These are phyloP conservation scores for Lordiphosa stackelbergi DNA, from an alignment of 1,140 invertebrate species.

Conservation along the genomic window DNA sequence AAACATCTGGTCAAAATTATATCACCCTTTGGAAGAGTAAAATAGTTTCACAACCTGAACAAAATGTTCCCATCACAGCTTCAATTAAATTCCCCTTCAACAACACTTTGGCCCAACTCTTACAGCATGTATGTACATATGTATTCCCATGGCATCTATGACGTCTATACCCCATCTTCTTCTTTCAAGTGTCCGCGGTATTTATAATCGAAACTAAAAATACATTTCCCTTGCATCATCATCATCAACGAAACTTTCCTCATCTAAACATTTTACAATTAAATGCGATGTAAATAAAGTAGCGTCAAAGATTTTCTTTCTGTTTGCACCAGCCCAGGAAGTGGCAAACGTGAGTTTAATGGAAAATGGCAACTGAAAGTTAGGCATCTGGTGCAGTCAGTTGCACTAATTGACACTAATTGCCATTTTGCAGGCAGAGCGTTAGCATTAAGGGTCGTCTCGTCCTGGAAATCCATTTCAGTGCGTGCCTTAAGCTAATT, in stretches of 20 bases:
- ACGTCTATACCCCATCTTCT: constrained; percentile 12
- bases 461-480: constrained; percentile 39
- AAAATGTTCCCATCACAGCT: too few relatives aligned
- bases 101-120: not conserved
- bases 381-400: constrained; percentile 10
- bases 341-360: not conserved
- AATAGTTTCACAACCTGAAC: too few relatives aligned
- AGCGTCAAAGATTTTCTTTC: not conserved
- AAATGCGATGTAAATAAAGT: constrained; percentile 36
- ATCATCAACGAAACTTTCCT: constrained; percentile 45
- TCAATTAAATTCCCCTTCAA: too few relatives aligned
- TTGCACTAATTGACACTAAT: constrained; percentile 53
- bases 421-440: constrained; percentile 43
- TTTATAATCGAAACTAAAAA: constrained; percentile 29
- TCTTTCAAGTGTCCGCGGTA: constrained; percentile 16
- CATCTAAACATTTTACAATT: constrained; percentile 43
- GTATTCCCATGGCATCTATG: not conserved
- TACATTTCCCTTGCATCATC: constrained; percentile 45
- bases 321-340: constrained; percentile 5
- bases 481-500: constrained; percentile 22
- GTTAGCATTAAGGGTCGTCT: constrained; percentile 8
- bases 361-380: constrained; percentile 19
- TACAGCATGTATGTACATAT: not conserved
- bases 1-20: too few relatives aligned
- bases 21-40: too few relatives aligned